phyloP scores from a whole-genome alignment of 2,888 invertebrate species.

The Synergus japonicus region DNA sequence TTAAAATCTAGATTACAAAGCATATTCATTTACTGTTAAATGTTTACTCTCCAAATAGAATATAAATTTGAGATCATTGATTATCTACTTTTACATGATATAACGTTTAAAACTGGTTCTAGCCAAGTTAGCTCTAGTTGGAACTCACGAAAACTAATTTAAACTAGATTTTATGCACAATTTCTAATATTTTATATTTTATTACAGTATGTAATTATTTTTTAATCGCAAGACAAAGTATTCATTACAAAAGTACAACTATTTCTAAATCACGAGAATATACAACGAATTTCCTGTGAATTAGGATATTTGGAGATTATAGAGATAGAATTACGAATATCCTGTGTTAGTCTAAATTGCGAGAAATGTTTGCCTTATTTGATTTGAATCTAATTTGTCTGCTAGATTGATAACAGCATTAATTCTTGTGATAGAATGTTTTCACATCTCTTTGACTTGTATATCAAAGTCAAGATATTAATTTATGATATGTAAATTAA shows the following conservation, averaged over 20 bases:
- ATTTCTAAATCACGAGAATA: too few species aligned
- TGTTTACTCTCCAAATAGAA: too few species aligned
- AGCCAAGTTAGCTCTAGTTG: slow-evolving; percentile 17
- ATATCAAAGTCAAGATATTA: neutral
- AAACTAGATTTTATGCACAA: slow-evolving; percentile 9
- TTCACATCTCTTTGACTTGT: neutral
- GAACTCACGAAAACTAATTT: slow-evolving; percentile 12
- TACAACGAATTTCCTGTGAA: too few species aligned
- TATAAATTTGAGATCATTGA: slow-evolving; percentile 13
- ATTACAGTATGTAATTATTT: neutral
- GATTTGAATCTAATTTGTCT: slow-evolving; percentile 9
- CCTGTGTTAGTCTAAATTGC: neutral
- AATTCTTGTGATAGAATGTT: neutral
- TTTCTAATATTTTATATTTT: neutral
- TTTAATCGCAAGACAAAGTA: neutral
- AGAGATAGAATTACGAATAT: neutral
- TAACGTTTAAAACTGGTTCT: slow-evolving; percentile 22
- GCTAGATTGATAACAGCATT: slow-evolving; percentile 1
- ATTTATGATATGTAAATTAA: neutral
- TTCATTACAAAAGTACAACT: neutral
- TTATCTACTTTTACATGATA: slow-evolving; percentile 13
- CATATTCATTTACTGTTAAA: too few species aligned
- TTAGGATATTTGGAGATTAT: neutral
- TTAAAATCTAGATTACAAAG: too few species aligned
- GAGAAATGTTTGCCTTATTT: neutral